Conservation (phyloP, 1,140 invertebrate species). For the Gyrodactylus bullatarudis region DNA sequence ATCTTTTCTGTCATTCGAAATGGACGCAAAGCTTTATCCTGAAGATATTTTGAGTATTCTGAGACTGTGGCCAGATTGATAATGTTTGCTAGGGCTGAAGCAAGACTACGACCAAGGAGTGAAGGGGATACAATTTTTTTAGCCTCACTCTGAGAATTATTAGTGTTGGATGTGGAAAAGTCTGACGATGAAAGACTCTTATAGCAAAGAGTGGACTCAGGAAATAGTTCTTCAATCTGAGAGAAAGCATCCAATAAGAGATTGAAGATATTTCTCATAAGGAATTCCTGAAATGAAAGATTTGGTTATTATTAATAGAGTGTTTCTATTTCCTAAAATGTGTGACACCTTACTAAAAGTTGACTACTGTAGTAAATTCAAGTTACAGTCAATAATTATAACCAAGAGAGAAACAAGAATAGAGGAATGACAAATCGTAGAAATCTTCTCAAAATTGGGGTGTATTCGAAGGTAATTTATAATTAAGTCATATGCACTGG, state of each 20-base stretch:
- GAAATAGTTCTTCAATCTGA: neutral
- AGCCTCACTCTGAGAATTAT: neutral
- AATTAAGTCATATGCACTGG: too few species aligned
- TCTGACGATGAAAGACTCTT: too few species aligned
- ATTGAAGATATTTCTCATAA: neutral
- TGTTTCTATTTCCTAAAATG: too few species aligned
- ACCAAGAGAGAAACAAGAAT: too few species aligned
- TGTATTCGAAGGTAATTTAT: too few species aligned
- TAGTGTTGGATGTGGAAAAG: neutral
- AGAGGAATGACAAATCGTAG: too few species aligned
- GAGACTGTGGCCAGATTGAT: neutral
- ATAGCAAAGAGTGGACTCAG: too few species aligned
- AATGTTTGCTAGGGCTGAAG: neutral
- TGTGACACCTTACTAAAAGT: too few species aligned
- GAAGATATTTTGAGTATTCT: neutral
- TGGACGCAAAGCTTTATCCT: neutral
- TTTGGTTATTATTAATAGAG: too few species aligned
- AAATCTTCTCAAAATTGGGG: too few species aligned
- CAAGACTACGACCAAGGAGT: neutral
- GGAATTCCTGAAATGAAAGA: neutral
- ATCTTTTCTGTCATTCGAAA: neutral
- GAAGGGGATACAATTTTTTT: neutral
- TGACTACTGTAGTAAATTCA: too few species aligned
- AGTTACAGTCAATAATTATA: too few species aligned
- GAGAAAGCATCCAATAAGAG: neutral